Conservation (phyloP, 1,140 invertebrate species). For the Luehdorfia chinensis region DNA sequence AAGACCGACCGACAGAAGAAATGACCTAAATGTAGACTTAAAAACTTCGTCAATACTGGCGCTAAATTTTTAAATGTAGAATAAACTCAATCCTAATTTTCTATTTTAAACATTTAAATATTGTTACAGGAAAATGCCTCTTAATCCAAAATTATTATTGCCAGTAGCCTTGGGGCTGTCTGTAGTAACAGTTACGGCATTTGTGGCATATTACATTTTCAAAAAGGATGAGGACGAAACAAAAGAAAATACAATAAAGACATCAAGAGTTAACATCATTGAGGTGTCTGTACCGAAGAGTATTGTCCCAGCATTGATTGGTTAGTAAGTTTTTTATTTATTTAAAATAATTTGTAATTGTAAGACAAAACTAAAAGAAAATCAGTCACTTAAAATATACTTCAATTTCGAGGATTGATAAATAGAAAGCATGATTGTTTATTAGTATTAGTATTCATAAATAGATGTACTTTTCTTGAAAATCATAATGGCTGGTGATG, state of each 20-base stretch:
- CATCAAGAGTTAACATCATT: constrained; percentile 50
- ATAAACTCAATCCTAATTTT: not conserved
- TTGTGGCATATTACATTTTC: constrained; percentile 64
- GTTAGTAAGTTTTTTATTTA: constrained; percentile 51
- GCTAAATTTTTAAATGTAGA: too few relatives aligned
- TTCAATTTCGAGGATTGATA: too few relatives aligned
- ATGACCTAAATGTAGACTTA: too few relatives aligned
- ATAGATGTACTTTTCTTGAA: too few relatives aligned
- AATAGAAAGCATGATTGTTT: too few relatives aligned
- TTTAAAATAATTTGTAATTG: too few relatives aligned
- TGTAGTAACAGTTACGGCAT: constrained; percentile 56
- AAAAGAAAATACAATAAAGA: constrained; percentile 40
- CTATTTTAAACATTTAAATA: constrained; percentile 6
- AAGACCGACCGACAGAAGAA: too few relatives aligned
- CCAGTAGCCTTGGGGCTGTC: constrained; percentile 58
- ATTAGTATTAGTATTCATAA: too few relatives aligned
- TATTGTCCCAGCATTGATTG: constrained; percentile 63
- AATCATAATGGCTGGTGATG: too few relatives aligned
- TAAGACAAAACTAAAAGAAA: too few relatives aligned
- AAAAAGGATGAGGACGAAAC: constrained; percentile 57
- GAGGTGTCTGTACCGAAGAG: constrained; percentile 62
- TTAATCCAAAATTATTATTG: constrained; percentile 49
- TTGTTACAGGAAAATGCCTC: constrained; percentile 50
- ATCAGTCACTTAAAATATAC: too few relatives aligned
- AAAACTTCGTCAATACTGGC: too few relatives aligned